Percentiles rank a stretch among this genome's conserved stretches.
Conservation (phyloP, 2,888 invertebrate genomes). For the Plagodis pulveraria region DNA sequence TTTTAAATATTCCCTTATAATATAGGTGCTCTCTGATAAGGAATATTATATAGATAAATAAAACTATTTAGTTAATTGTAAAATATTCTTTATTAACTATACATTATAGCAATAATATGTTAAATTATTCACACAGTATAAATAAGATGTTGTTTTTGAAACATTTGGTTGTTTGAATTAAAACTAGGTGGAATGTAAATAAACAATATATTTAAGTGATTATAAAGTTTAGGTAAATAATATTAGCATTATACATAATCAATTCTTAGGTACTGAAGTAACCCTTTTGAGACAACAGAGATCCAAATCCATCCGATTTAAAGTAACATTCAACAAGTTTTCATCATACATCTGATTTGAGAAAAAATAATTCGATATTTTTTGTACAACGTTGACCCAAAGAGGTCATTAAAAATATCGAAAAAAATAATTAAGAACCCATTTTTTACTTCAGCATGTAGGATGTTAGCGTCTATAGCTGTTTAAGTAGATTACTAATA, state of each 20-base stretch:
- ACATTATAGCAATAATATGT: conserved; percentile 9
- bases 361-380: too few species aligned
- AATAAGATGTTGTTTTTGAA: conserved; percentile 16
- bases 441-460: too few species aligned
- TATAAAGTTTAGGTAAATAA: conserved; percentile 8
- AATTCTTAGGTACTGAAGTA: background rate
- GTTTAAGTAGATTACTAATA: too few species aligned
- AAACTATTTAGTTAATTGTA: conserved; percentile 8
- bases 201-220: conserved; percentile 6
- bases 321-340: too few species aligned
- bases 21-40: conserved; percentile 16
- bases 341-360: too few species aligned
- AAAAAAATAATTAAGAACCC: too few species aligned
- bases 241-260: conserved; percentile 1
- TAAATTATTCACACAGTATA: conserved; percentile 11
- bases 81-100: conserved; percentile 11
- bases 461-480: too few species aligned
- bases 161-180: conserved; percentile 24
- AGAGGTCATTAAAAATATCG: too few species aligned
- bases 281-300: background rate
- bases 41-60: conserved; percentile 3
- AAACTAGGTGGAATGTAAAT: conserved; percentile 19
- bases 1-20: background rate
- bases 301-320: background rate
- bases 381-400: too few species aligned